A percentile compares a stretch with the other conserved stretches of the same genome.
Evolutionary conservation across 1,140 invertebrate genomes (phyloP).

Genomic region (Orchestia grillus): DNA sequence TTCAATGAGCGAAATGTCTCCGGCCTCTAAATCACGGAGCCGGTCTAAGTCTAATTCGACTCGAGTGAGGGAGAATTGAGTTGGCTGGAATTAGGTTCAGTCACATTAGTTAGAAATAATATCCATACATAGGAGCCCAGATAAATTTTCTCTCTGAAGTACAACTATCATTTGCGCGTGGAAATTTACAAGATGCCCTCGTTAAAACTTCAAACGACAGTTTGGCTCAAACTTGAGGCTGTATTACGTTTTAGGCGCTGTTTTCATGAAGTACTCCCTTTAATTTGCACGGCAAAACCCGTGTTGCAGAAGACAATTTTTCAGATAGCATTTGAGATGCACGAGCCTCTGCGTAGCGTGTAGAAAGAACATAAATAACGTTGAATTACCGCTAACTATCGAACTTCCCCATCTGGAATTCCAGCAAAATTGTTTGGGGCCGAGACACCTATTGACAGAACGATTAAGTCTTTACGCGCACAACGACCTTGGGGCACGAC

Average conservation of each 20-base stretch:
- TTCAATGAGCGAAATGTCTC: neutral
- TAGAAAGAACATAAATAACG: neutral
- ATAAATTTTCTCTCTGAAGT: neutral
- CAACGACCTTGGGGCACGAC: neutral
- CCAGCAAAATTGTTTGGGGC: neutral
- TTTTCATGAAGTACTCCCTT: neutral
- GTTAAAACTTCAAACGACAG: neutral
- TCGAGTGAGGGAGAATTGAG: neutral
- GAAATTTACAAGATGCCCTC: neutral
- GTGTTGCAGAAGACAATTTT: neutral
- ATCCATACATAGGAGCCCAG: neutral
- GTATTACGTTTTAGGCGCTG: neutral
- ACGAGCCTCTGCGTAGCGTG: neutral
- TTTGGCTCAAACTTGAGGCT: neutral
- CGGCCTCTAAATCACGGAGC: neutral
- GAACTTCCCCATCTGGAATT: neutral
- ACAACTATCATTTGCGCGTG: neutral
- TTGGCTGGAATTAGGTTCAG: neutral
- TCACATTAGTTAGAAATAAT: neutral
- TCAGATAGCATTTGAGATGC: neutral
- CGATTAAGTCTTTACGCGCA: neutral
- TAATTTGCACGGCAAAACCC: neutral
- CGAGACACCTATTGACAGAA: neutral
- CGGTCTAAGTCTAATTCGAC: neutral
- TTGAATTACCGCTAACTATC: neutral